Evolutionary conservation across 1,140 invertebrate species (phyloP).

Genomic region (Platyscapa corneri): DNA sequence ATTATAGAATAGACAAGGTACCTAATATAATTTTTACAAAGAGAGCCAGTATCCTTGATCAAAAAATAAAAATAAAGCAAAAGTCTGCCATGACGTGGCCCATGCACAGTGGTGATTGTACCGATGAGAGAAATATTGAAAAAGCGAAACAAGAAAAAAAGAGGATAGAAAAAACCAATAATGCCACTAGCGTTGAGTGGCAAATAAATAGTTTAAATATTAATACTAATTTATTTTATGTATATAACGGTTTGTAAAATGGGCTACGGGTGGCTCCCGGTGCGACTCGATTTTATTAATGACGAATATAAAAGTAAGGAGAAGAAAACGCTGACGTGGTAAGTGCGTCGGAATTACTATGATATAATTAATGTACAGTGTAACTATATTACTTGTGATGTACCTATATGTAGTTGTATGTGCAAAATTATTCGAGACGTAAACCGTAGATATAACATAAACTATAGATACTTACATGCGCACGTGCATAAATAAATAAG

Average conservation of each 20-base stretch:
- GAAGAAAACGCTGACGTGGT: conserved; percentile 30
- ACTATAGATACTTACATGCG: conserved; percentile 54
- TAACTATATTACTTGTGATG: conserved; percentile 75
- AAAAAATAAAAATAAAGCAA: conserved; percentile 35
- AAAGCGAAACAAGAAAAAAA: conserved; percentile 40
- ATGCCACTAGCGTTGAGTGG: conserved; percentile 46
- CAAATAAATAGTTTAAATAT: conserved; percentile 70
- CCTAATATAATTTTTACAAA: conserved; percentile 72
- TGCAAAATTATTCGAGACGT: conserved; percentile 63
- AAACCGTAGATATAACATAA: conserved; percentile 54
- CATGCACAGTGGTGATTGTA: conserved; percentile 32
- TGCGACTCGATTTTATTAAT: conserved; percentile 52
- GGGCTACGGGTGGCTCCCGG: conserved; percentile 55
- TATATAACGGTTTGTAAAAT: conserved; percentile 73
- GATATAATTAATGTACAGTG: conserved; percentile 72
- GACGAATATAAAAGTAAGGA: conserved; percentile 34
- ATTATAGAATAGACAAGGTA: conserved; percentile 68
- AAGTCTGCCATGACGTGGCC: conserved; percentile 33
- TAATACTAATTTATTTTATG: conserved; percentile 75
- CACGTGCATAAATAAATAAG: conserved; percentile 31
- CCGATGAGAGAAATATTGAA: conserved; percentile 32
- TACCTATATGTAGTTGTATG: conserved; percentile 70
- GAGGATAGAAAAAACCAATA: conserved; percentile 35
- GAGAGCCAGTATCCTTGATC: conserved; percentile 70
- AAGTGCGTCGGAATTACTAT: conserved; percentile 55